These are phyloP conservation scores for Heterodera schachtii DNA, from an alignment of 1,140 invertebrate species.

Conservation along the genomic window DNA sequence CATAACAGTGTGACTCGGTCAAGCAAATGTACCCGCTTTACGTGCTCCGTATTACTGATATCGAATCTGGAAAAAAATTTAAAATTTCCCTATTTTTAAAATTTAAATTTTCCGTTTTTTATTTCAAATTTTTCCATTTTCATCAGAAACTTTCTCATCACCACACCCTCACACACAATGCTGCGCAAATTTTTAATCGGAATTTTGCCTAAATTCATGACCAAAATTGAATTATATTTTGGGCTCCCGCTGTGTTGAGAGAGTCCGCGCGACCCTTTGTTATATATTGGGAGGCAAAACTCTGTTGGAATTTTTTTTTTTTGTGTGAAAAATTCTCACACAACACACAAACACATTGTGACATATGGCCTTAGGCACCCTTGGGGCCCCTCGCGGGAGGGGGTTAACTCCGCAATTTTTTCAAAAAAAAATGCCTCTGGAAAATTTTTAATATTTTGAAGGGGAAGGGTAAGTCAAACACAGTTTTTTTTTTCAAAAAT, in stretches of 20 bases:
- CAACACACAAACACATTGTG: not conserved
- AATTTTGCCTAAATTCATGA: not conserved
- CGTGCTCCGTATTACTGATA: constrained; percentile 60
- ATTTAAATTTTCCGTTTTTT: not conserved
- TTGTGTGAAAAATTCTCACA: not conserved
- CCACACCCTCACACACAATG: not conserved
- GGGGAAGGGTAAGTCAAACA: too few species aligned
- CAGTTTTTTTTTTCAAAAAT: too few species aligned
- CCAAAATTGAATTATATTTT: not conserved
- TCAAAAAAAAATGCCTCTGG: too few species aligned
- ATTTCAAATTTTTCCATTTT: not conserved
- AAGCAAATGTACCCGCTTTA: constrained; percentile 51
- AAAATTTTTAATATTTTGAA: too few species aligned
- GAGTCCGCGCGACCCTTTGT: too few species aligned
- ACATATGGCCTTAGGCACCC: not conserved
- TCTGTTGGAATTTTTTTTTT: not conserved
- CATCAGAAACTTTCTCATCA: not conserved
- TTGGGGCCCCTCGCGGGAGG: too few species aligned
- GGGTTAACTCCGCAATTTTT: not conserved
- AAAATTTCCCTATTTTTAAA: not conserved
- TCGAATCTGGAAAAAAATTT: constrained; percentile 50
- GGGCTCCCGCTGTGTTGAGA: not conserved
- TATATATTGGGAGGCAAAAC: not conserved
- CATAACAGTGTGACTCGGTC: constrained; percentile 58
- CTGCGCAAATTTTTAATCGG: not conserved